Base-by-base conservation (phyloP, 53 echinoderm and acorn worm species). In the Temnopleurus reevesii region DNA sequence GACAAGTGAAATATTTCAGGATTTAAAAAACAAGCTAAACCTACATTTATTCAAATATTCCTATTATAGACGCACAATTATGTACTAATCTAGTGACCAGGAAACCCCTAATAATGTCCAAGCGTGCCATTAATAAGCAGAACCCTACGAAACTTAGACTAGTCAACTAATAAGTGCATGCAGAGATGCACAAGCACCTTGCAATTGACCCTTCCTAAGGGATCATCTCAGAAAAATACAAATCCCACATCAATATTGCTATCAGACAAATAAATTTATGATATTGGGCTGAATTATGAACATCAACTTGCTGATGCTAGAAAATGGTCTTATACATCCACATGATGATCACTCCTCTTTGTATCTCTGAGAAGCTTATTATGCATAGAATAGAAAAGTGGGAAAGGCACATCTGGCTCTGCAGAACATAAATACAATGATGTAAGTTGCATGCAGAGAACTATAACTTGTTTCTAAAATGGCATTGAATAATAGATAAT, bases 131-230 rank as follows among this genome's bases (percentile, higher is more conserved):
- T n/a, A n/a, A n/a, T n/a, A n/a, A n/a, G n/a, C n/a, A n/a, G n/a
- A n/a, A n/a, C n/a, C n/a, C 71, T 71, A 27, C 21, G 8, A 41
- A 10, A 41, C 8, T 9, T 38, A 36, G 71, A 71, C 71, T 71
- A 71, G 41, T 41, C 41, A 71, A 18, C 41, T 41, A 0, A 8
- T 5, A 71, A 36, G 71, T 41, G 10, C 21, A 7, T 56, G 56
- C 71, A 71, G 65, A 65, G 65, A 65, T 38, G 31, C 10, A 60
- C 71, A 71, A 19, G 21, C 66, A 66, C 71, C 71, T 19, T 71
- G 71, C 71, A 71, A n/a, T 19, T 71, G 71, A 71, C 71, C 71
- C 41, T 71, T 71, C 18, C 41, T 71, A 36, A 71, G 71, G 71
- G 71, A 71, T 71, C 71, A 6, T 21, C 71, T 71, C 71, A n/a